A percentile compares a stretch with the other conserved stretches of the same genome.
These are phyloP conservation scores for Eristalis arbustorum DNA, from an alignment of 2,888 invertebrate species.

Conservation along the genomic window DNA sequence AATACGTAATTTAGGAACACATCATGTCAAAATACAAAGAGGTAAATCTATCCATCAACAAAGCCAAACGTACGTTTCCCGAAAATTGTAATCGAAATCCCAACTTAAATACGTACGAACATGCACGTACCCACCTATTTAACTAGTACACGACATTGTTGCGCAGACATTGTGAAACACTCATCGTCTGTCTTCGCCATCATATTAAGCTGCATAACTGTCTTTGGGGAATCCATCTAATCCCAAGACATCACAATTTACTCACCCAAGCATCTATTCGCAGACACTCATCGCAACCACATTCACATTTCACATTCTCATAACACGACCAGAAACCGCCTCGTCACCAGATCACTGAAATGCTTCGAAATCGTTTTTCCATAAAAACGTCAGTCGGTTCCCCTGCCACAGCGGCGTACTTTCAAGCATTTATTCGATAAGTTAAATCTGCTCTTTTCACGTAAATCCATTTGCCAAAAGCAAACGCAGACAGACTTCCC, in stretches of 20 bases:
- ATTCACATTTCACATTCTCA: background rate
- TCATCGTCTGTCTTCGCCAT: background rate
- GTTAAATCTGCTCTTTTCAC: slow-evolving; percentile 59
- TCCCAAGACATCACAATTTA: background rate
- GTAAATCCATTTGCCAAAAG: slow-evolving; percentile 52
- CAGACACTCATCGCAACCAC: background rate
- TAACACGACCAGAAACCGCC: slow-evolving; percentile 9
- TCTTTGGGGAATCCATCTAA: background rate
- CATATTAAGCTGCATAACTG: background rate
- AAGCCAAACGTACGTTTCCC: no score
- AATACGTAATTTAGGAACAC: no score
- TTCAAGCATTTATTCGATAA: slow-evolving; percentile 61
- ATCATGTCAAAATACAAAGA: no score
- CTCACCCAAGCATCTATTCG: background rate
- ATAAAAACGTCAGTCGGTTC: slow-evolving; percentile 40
- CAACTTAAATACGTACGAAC: no score
- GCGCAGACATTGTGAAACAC: background rate
- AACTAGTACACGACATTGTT: background rate
- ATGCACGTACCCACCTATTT: background rate
- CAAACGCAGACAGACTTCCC: background rate
- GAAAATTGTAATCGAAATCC: no score
- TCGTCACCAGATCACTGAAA: slow-evolving; percentile 27
- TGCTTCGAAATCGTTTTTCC: slow-evolving; percentile 35
- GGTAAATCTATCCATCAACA: no score
- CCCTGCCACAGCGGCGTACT: slow-evolving; percentile 29